phyloP scores from a whole-genome alignment of 1,140 invertebrate species.

The Sinella curviseta region DNA sequence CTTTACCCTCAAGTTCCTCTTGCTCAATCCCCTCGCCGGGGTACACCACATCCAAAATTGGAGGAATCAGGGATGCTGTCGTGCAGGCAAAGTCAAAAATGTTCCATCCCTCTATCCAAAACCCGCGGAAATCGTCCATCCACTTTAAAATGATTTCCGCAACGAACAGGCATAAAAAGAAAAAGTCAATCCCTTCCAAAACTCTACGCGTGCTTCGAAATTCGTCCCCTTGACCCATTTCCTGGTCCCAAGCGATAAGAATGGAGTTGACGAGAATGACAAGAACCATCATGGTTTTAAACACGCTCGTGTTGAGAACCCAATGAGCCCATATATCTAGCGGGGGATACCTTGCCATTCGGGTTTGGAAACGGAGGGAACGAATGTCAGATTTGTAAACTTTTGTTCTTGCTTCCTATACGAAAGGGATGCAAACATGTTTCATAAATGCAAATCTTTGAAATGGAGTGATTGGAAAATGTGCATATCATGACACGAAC shows the following conservation, averaged over 20 bases:
- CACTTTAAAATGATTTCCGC: constrained; percentile 51
- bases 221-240: constrained; percentile 8
- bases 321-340: constrained; percentile 41
- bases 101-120: constrained; percentile 52
- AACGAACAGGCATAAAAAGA: constrained; percentile 50
- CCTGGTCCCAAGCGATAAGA: constrained; percentile 31
- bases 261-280: constrained; percentile 42
- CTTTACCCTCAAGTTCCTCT: background rate
- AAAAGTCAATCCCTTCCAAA: constrained; percentile 48
- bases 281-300: constrained; percentile 36
- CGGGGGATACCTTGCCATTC: constrained; percentile 37
- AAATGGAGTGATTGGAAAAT: no score
- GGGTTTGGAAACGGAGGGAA: constrained; percentile 36
- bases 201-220: background rate
- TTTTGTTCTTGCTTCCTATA: background rate
- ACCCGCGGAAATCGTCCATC: constrained; percentile 49
- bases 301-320: constrained; percentile 30
- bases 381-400: constrained; percentile 23
- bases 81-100: constrained; percentile 50
- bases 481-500: background rate
- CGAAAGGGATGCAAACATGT: background rate
- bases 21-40: constrained; percentile 5
- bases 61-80: constrained; percentile 41
- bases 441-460: background rate
- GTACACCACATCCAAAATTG: constrained; percentile 37